Base-by-base conservation (phyloP, 2,888 invertebrate species). In the Perizoma affinitatum region DNA sequence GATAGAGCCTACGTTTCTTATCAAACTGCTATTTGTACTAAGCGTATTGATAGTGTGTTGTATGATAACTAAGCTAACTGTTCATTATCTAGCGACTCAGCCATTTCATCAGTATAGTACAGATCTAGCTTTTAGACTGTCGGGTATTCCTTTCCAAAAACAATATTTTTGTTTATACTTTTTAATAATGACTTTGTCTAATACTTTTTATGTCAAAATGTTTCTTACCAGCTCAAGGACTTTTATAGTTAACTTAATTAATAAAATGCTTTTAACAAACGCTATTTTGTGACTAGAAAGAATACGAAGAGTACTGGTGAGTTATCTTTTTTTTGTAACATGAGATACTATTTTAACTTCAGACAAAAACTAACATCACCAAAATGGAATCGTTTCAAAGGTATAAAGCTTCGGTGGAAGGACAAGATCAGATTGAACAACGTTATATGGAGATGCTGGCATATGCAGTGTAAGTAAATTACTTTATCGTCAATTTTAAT, bases 401-500 rank as follows among this genome's bases (percentile, higher is more conserved):
- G 99, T 69, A 96, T 99, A 80, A 96, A 98, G 79, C 93, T 99
- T 68, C 95, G 97, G 78, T 98, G 99, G 97, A 99, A 99, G 91
- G 99, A 99, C 94, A 98, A 99, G 93, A 99, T 99, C 81, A 95
- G 99, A 74, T 93, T 99, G 78, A 99, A 99, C 95, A 99, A 99
- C 92, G 98, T 99, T 74, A 99, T 99, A 82, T 99, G 99, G 99
- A 95, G 99, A 85, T 99, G 99, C 87, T 99, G 99, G 98, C 98
- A 99, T 89, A 97, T 99, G 97, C 99, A 99, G 89, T 99, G 97
- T 97, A 90, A 96, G 96, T 82, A 52, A n/a, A 40, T 72, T 54
- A 48, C n/a, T 42, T 38, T 53, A 7, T 1, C n/a, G 11, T 36
- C 10, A 6, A 8, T 34, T 8, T 8, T 10, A 5, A 34, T 9